Base-by-base conservation (phyloP, 2,888 invertebrate genomes). In the Leptinotarsa tumamoca region DNA sequence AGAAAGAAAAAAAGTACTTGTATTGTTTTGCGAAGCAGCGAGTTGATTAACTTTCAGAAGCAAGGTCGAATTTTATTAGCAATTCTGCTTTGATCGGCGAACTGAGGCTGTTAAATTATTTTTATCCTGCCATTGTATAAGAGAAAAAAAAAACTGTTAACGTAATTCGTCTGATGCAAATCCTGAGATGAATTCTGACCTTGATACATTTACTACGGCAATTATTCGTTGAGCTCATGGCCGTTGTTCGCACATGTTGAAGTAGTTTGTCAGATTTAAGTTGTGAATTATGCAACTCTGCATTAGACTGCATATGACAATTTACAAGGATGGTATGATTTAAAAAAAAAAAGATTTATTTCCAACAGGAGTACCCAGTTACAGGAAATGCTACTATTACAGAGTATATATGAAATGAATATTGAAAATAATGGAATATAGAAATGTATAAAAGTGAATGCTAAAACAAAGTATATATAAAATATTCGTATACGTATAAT, bases 1-100 rank as follows among this genome's bases (percentile, higher is more conserved):
- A 49, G 70, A 76, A 67, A 68, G 54, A 51, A 73, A 63, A 61
- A 71, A 21, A 18, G 43, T 33, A 71, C 51, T 63, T n/a, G 4
- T 69, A 58, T 56, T 69, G 63, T 69, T 69, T 69, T 43, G 56
- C 50, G 15, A 54, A 52, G 13, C 58, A 21, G 13, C 10, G n/a
- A 43, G 27, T 63, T 33, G 63, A 18, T 68, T 52, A 51, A 52
- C 21, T 52, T 68, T n/a, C 23, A 17, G 27, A 15, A 56, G 4
- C 54, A 56, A 69, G 58, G 58, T 70, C 61, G 23, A 58, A 5
- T 58, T 58, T 58, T 58, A 58, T 23, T 15, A 23, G 13, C 58
- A 58, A 58, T 23, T 21, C 58, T 23, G 23, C 58, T 18, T 58
- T 23, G 23, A 58, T 21, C 21, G 14, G 4, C 4, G 58, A 15